Conservation (phyloP, 2,797 vertebrate species). For the Amniataba percoides region DNA sequence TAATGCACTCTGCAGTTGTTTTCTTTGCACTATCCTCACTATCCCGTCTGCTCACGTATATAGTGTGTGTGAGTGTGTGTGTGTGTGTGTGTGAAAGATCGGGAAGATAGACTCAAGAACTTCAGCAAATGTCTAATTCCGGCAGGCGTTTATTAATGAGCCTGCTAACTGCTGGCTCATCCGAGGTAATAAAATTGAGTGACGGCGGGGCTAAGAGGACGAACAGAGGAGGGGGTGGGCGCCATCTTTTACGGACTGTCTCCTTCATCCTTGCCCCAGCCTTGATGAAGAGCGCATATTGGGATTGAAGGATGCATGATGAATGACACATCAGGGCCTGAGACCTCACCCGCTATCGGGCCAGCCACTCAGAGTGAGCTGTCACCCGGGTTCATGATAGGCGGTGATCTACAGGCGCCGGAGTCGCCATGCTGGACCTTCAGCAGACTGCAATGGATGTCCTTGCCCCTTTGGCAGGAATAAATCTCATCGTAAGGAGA, state of each 20-base stretch:
- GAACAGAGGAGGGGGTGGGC: constrained; percentile 38
- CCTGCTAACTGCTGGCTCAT: constrained; percentile 73
- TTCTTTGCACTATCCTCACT: neutral
- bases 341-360: constrained; percentile 63
- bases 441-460: constrained; percentile 66
- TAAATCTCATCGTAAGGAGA: constrained; percentile 63
- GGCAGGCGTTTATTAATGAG: constrained; percentile 76
- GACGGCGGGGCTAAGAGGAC: constrained; percentile 40
- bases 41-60: neutral
- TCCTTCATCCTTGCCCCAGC: constrained; percentile 63
- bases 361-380: constrained; percentile 75
- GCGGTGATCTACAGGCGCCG: constrained; percentile 77
- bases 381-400: constrained; percentile 76
- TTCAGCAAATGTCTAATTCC: constrained; percentile 67
- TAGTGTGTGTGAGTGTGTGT: neutral
- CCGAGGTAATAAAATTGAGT: constrained; percentile 77
- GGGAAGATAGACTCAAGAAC: constrained; percentile 24
- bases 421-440: constrained; percentile 63
- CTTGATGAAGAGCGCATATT: constrained; percentile 70
- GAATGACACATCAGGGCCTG: constrained; percentile 58
- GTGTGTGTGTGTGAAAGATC: neutral
- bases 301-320: constrained; percentile 73
- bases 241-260: constrained; percentile 76
- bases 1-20: constrained; percentile 7
- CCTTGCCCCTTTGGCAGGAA: constrained; percentile 75